Base-by-base conservation (phyloP, 2,888 invertebrate species). In the Andrena bicolor region DNA sequence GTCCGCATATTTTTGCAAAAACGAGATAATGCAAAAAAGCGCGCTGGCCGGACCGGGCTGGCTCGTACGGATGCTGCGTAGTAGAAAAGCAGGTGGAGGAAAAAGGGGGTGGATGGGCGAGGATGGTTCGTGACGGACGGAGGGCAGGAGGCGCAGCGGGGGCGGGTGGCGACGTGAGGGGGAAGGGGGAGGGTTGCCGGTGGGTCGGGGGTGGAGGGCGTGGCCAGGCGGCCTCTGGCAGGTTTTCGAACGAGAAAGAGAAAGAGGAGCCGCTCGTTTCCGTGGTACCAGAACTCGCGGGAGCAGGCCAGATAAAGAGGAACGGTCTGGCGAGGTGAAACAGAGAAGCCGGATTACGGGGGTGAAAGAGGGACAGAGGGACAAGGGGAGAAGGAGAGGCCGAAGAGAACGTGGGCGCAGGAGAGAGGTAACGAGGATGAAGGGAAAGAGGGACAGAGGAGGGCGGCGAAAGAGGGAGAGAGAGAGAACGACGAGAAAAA, bases 11-110 rank as follows among this genome's bases (percentile, higher is more conserved):
- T 92, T 93, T 93, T 91, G 90, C 90, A 90, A 90, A 92, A 93
- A 93, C 92, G 92, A 93, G 92, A 92, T 93, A 93, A 93, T 91
- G 92, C 91, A 92, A 93, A 92, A 92, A 90, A 89, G 87, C 89
- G 90, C 88, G 85, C 87, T 90, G 86, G 86, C 89, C 90, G 89
- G 84, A 84, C 82, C 90, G 86, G 84, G 77, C 83, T 77, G 77
- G 83, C 83, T 82, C 82, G 83, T 86, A 84, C 88, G 91, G 87
- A 88, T 84, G 85, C 83, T 85, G 89, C 89, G 86, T 80, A 83
- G 86, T 83, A 83, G 89, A 81, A 83, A 85, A 83, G 84, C 81
- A 82, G 90, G 84, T 80, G 71, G 83, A 75, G 82, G 81, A 86
- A 83, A 41, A 84, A 77, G 80, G 84, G 26, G 85, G 86, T 87